These are phyloP conservation scores for Saxidomus purpurata DNA, from an alignment of 1,140 invertebrate genomes.

Conservation along the genomic window DNA sequence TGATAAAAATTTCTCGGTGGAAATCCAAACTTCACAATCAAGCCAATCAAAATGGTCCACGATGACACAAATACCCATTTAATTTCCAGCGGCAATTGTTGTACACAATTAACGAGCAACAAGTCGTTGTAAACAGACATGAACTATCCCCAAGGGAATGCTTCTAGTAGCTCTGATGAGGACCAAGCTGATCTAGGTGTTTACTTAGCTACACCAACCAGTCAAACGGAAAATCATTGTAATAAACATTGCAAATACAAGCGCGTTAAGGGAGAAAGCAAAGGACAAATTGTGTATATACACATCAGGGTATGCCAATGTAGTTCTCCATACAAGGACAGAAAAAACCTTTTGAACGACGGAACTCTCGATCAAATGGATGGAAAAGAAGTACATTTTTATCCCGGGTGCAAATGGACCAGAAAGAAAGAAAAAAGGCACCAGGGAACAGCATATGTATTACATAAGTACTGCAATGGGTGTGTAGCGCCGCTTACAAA, in stretches of 20 bases:
- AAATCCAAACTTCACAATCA: too few relatives aligned
- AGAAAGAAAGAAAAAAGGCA: neutral
- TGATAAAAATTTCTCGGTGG: neutral
- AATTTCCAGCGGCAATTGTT: too few relatives aligned
- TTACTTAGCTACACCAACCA: neutral
- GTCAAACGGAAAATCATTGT: neutral
- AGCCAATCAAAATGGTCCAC: neutral
- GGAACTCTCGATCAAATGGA: neutral
- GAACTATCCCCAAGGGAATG: neutral
- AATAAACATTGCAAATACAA: slow-evolving; percentile 22
- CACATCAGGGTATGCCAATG: slow-evolving; percentile 16
- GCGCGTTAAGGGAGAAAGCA: neutral
- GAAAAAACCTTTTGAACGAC: neutral
- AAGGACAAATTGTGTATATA: neutral
- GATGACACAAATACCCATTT: too few relatives aligned
- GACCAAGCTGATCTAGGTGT: neutral
- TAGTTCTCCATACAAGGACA: neutral
- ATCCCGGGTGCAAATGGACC: neutral
- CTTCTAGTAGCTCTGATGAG: neutral
- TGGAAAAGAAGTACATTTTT: neutral
- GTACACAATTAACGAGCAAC: too few relatives aligned
- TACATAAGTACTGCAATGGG: neutral
- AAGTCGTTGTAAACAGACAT: neutral
- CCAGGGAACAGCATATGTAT: neutral
- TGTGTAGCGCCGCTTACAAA: neutral